Conservation (phyloP, 2,888 invertebrate genomes). For the Phyllotreta cruciferae region DNA sequence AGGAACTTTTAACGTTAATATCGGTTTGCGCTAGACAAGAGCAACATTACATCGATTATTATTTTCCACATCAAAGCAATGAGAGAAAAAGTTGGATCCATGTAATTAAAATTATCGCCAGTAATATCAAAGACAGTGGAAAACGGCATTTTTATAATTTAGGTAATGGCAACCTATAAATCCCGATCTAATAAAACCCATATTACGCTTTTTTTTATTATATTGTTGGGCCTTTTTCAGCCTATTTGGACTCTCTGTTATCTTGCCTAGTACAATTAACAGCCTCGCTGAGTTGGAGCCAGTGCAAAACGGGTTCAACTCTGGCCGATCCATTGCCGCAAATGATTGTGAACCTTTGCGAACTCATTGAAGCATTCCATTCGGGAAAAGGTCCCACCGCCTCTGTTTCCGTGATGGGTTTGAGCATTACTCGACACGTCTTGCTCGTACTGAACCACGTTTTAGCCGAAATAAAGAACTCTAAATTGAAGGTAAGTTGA, state of each 20-base stretch:
- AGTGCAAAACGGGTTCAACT: constrained; percentile 47
- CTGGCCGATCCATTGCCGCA: constrained; percentile 53
- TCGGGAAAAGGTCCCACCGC: constrained; percentile 61
- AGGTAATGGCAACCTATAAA: constrained; percentile 52
- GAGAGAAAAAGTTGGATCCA: constrained; percentile 56
- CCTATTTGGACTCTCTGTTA: constrained; percentile 63
- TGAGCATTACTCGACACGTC: constrained; percentile 64
- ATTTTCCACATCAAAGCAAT: constrained; percentile 34
- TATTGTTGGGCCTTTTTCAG: constrained; percentile 50
- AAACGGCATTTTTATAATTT: constrained; percentile 66
- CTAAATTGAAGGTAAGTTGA: constrained; percentile 56
- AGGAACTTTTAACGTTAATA: constrained; percentile 56
- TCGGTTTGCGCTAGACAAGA: constrained; percentile 54
- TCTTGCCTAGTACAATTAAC: constrained; percentile 63
- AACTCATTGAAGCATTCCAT: constrained; percentile 64
- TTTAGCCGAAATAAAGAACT: constrained; percentile 61
- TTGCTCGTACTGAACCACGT: constrained; percentile 64
- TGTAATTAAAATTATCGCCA: constrained; percentile 61
- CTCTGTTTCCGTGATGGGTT: constrained; percentile 64
- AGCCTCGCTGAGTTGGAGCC: constrained; percentile 61
- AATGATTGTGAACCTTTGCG: constrained; percentile 60
- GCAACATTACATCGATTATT: constrained; percentile 51
- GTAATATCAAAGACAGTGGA: constrained; percentile 62
- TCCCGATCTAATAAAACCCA: background rate
- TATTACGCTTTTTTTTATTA: background rate